Conservation (phyloP, 1,140 invertebrate species). For the Diachasmimorpha longicaudata region DNA sequence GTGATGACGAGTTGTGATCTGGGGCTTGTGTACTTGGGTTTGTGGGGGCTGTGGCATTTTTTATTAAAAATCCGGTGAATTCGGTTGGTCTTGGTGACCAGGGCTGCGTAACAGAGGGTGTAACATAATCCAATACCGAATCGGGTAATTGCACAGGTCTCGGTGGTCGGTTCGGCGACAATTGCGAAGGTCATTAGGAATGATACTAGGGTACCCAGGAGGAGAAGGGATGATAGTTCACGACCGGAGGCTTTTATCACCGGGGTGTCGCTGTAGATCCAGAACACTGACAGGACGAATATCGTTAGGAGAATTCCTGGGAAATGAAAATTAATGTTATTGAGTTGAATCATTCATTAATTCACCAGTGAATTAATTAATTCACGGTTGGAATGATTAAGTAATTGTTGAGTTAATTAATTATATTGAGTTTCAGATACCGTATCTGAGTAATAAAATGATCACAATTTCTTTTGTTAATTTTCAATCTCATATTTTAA, state of each 20-base stretch:
- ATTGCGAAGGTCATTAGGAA: slow-evolving; percentile 67
- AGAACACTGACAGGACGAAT: slow-evolving; percentile 73
- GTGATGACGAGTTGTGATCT: slow-evolving; percentile 66
- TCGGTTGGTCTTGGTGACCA: slow-evolving; percentile 68
- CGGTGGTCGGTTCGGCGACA: slow-evolving; percentile 58
- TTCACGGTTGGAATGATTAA: too few relatives aligned
- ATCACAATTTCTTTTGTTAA: too few relatives aligned
- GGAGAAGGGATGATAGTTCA: slow-evolving; percentile 51
- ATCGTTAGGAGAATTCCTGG: slow-evolving; percentile 62
- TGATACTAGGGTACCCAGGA: slow-evolving; percentile 63
- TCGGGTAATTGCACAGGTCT: slow-evolving; percentile 63
- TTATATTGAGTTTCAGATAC: too few relatives aligned
- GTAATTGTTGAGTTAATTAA: too few relatives aligned
- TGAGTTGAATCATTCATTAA: too few relatives aligned
- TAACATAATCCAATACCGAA: slow-evolving; percentile 67
- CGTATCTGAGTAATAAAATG: too few relatives aligned
- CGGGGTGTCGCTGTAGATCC: slow-evolving; percentile 63
- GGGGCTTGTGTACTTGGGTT: slow-evolving; percentile 62
- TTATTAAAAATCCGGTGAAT: slow-evolving; percentile 67
- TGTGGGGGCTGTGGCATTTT: slow-evolving; percentile 42
- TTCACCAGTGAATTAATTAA: too few relatives aligned
- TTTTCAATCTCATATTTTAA: too few relatives aligned
- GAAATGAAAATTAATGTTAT: background rate
- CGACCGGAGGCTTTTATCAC: slow-evolving; percentile 69
- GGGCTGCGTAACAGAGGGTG: slow-evolving; percentile 67